phyloP scores from a whole-genome alignment of 2,797 vertebrate genomes.

The Acridotheres tristis region DNA sequence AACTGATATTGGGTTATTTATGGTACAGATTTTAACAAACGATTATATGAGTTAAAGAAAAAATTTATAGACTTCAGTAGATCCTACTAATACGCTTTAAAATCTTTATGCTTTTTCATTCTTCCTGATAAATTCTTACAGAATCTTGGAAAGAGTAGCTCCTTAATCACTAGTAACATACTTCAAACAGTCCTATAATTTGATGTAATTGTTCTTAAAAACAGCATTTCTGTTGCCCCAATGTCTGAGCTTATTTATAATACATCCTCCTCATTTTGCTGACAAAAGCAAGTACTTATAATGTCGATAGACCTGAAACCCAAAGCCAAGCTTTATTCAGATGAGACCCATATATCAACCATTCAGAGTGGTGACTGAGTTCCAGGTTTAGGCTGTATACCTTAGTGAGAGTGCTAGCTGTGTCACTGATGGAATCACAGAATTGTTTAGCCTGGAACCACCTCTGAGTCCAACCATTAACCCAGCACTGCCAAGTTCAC shows the following conservation, averaged over 20 bases:
- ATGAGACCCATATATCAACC: not conserved
- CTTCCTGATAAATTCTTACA: slow-evolving; percentile 19
- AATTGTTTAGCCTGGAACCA: not conserved
- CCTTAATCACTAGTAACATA: not conserved
- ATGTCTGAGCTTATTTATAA: not conserved
- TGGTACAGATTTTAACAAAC: slow-evolving; percentile 34
- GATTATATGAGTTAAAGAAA: slow-evolving; percentile 16
- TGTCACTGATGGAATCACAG: not conserved
- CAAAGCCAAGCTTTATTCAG: not conserved
- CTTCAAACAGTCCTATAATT: not conserved
- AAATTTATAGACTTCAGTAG: not conserved
- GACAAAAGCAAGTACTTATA: not conserved
- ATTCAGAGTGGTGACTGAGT: not conserved
- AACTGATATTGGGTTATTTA: slow-evolving; percentile 12
- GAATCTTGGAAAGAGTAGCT: slow-evolving; percentile 22
- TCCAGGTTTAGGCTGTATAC: not conserved
- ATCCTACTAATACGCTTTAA: slow-evolving; percentile 8
- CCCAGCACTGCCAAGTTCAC: not conserved
- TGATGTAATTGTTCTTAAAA: slow-evolving; percentile 20
- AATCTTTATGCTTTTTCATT: slow-evolving; percentile 29
- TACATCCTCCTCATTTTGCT: not conserved
- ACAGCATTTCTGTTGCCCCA: not conserved
- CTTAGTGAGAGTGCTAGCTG: not conserved
- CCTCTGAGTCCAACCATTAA: not conserved
- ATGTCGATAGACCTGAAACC: not conserved